A percentile compares a stretch with the other conserved stretches of the same genome.
These are phyloP conservation scores for Enteromius treurensis DNA, from an alignment of 2,797 vertebrate genomes.

Conservation along the genomic window DNA sequence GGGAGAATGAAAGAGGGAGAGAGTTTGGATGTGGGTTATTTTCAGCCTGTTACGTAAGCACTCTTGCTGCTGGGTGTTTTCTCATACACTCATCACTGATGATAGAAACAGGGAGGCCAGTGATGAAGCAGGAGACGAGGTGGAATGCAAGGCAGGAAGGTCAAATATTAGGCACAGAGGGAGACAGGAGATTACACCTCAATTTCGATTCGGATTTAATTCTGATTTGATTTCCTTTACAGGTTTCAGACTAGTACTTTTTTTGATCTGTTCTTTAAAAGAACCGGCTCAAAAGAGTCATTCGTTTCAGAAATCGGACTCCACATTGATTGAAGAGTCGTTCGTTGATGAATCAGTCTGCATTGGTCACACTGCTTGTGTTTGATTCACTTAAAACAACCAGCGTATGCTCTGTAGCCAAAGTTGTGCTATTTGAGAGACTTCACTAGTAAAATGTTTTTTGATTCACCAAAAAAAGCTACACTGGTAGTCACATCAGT, in stretches of 20 bases:
- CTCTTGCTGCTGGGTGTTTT: conserved; percentile 52
- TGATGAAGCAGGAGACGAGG: conserved; percentile 25
- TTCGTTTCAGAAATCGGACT: not conserved
- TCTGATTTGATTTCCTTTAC: not conserved
- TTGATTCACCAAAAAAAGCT: not conserved
- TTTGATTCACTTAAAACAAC: not conserved
- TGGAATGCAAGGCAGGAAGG: conserved; percentile 24
- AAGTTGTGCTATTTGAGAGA: not conserved
- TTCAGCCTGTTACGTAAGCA: conserved; percentile 50
- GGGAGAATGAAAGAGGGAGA: conserved; percentile 18
- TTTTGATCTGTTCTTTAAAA: not conserved
- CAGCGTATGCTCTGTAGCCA: not conserved
- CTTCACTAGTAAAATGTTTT: not conserved
- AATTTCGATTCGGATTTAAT: not conserved
- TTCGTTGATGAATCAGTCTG: not conserved
- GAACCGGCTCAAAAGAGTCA: not conserved
- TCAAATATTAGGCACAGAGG: not conserved
- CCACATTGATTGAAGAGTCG: not conserved
- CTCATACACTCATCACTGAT: conserved; percentile 45
- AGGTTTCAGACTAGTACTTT: not conserved
- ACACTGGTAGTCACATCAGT: not conserved
- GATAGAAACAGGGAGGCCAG: conserved; percentile 23
- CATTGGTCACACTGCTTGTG: not conserved
- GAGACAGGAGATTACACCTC: not conserved
- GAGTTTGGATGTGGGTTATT: conserved; percentile 48